Evolutionary conservation across 2,113 vertebrate species (phyloP).

Genomic region (Laterallus jamaicensis): DNA sequence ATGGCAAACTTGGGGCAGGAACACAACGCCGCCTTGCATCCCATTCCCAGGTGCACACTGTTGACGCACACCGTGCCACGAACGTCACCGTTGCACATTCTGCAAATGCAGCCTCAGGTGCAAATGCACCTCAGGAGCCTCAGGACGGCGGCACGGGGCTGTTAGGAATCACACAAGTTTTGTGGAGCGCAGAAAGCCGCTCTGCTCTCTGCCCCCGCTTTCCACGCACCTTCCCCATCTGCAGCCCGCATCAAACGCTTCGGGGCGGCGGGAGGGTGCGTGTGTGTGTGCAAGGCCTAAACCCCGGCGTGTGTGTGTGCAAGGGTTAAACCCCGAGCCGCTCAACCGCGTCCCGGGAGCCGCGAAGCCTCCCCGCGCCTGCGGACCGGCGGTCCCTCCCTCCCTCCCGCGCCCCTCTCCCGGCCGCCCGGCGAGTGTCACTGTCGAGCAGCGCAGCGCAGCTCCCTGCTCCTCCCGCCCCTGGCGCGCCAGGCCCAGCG

Average conservation of each 20-base stretch:
- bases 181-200: not conserved
- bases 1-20: not conserved
- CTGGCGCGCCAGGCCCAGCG: too few species aligned
- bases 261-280: not conserved
- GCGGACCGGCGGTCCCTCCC: too few species aligned
- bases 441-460: slow-evolving; percentile 41
- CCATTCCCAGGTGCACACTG: rapidly evolving
- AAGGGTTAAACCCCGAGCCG: not conserved
- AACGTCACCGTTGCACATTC: rapidly evolving
- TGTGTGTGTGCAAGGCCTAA: not conserved
- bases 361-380: rapidly evolving
- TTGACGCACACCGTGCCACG: not conserved
- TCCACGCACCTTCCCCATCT: not conserved
- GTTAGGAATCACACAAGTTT: not conserved
- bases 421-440: slow-evolving; percentile 11
- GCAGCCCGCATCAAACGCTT: not conserved
- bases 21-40: rapidly evolving
- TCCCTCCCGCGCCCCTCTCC: not conserved
- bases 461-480: not conserved
- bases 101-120: not conserved
- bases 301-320: not conserved
- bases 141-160: not conserved
- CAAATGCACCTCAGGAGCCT: not conserved
- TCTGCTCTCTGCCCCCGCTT: not conserved
- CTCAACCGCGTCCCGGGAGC: not conserved